Evolutionary conservation across 2,888 invertebrate species (phyloP).

Genomic region (Nysson spinosus): DNA sequence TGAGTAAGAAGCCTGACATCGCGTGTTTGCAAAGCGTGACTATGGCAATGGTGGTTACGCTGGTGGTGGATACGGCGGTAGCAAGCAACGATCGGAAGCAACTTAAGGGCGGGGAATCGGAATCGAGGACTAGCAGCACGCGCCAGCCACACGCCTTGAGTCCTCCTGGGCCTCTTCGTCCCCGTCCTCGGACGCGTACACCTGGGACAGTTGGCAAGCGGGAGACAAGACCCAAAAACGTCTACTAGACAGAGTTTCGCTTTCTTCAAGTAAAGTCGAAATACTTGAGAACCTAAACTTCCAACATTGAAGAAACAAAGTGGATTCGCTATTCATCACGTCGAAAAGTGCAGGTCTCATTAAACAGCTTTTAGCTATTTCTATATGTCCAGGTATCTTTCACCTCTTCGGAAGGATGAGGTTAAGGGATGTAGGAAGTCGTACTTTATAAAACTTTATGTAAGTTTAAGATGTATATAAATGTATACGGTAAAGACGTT

Average conservation of each 20-base stretch:
- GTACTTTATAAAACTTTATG: too few relatives aligned
- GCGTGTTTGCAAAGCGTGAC: conserved; percentile 59
- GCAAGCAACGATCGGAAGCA: conserved; percentile 64
- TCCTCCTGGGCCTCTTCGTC: conserved; percentile 50
- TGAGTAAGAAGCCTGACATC: conserved; percentile 33
- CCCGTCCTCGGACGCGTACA: conserved; percentile 58
- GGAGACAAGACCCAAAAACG: conserved; percentile 59
- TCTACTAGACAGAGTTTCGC: conserved; percentile 54
- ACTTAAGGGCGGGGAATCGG: conserved; percentile 64
- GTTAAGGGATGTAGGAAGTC: too few relatives aligned
- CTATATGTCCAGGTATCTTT: too few relatives aligned
- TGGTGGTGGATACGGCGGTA: conserved; percentile 42
- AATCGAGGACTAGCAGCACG: conserved; percentile 71
- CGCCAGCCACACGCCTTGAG: conserved; percentile 76
- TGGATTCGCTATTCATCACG: background rate
- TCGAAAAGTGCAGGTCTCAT: background rate
- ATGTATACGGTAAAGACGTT: conserved; percentile 34
- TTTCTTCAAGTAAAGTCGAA: conserved; percentile 28
- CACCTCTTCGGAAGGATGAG: too few relatives aligned
- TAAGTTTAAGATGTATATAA: background rate
- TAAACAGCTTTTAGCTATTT: too few relatives aligned
- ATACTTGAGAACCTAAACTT: background rate
- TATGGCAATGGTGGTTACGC: conserved; percentile 40
- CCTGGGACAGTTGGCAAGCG: conserved; percentile 77
- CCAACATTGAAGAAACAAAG: background rate